Evolutionary conservation across 2,888 invertebrate genomes (phyloP).

Genomic region (Chymomyza amoena): DNA sequence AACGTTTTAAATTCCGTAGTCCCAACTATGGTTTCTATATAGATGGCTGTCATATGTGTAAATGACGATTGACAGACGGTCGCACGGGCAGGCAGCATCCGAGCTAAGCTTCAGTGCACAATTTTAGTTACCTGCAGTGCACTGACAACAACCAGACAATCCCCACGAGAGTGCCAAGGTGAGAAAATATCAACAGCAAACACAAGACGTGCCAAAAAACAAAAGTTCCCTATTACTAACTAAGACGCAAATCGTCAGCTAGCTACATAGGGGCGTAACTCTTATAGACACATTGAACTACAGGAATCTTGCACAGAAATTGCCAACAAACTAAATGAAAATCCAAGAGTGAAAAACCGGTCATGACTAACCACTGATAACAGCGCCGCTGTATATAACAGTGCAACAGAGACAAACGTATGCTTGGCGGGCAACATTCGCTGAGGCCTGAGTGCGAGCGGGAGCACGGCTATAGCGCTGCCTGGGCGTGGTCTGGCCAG

Average conservation of each 20-base stretch:
- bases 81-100: constrained; percentile 23
- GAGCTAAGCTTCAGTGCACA: constrained; percentile 28
- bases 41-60: constrained; percentile 66
- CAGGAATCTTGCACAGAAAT: constrained; percentile 31
- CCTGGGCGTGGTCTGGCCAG: constrained; percentile 49
- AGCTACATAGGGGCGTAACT: constrained; percentile 66
- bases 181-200: constrained; percentile 55
- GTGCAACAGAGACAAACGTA: constrained; percentile 16
- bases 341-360: constrained; percentile 56
- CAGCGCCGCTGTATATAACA: constrained; percentile 7
- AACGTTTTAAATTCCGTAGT: constrained; percentile 60
- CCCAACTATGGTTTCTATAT: constrained; percentile 25
- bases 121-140: constrained; percentile 23
- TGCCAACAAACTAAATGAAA: constrained; percentile 37
- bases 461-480: constrained; percentile 16
- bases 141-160: constrained; percentile 41
- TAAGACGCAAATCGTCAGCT: constrained; percentile 37
- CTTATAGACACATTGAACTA: constrained; percentile 49
- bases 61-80: constrained; percentile 71
- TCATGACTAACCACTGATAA: constrained; percentile 67
- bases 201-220: constrained; percentile 64
- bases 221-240: constrained; percentile 63
- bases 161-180: constrained; percentile 59
- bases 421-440: neutral
- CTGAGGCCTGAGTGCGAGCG: constrained; percentile 28